A percentile compares a stretch with the other conserved stretches of the same genome.
phyloP scores from a whole-genome alignment of 1,140 invertebrate genomes.

The Stenopsyche tienmushanensis region DNA sequence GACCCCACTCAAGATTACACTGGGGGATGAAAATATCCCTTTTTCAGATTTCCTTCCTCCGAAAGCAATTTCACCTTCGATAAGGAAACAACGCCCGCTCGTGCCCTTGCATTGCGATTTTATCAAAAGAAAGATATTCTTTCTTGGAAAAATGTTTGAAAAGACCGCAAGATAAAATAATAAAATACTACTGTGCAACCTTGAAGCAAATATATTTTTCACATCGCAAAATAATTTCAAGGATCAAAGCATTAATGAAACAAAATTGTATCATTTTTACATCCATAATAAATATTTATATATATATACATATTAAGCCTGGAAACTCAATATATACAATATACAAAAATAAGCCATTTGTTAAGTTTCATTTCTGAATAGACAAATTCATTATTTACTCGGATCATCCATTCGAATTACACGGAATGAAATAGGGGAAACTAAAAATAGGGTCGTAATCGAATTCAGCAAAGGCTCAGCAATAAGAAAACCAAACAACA shows the following conservation, averaged over 20 bases:
- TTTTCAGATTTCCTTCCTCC: constrained; percentile 22
- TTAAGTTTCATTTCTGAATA: too few species aligned
- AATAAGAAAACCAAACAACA: too few species aligned
- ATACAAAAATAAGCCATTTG: too few species aligned
- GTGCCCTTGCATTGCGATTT: constrained; percentile 6
- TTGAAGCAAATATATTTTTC: constrained; percentile 1
- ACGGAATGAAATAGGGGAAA: too few species aligned
- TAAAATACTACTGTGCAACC: not conserved
- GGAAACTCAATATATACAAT: too few species aligned
- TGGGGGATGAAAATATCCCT: constrained; percentile 23
- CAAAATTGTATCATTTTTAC: not conserved
- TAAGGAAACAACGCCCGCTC: constrained; percentile 17
- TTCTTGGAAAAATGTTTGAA: too few species aligned
- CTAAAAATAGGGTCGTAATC: too few species aligned
- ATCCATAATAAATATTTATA: not conserved
- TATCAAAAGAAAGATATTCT: constrained; percentile 13
- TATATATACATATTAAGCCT: too few species aligned
- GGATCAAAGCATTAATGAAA: not conserved
- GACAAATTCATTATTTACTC: too few species aligned
- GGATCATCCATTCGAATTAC: too few species aligned
- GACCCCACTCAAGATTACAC: constrained; percentile 21
- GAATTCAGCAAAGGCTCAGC: too few species aligned
- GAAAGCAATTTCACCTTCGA: constrained; percentile 26
- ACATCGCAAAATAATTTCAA: not conserved
- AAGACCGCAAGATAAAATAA: too few species aligned